A percentile compares a stretch with the other conserved stretches of the same genome.
Evolutionary conservation across 2,888 invertebrate genomes (phyloP).

Genomic region (Ramazzottius varieornatus): DNA sequence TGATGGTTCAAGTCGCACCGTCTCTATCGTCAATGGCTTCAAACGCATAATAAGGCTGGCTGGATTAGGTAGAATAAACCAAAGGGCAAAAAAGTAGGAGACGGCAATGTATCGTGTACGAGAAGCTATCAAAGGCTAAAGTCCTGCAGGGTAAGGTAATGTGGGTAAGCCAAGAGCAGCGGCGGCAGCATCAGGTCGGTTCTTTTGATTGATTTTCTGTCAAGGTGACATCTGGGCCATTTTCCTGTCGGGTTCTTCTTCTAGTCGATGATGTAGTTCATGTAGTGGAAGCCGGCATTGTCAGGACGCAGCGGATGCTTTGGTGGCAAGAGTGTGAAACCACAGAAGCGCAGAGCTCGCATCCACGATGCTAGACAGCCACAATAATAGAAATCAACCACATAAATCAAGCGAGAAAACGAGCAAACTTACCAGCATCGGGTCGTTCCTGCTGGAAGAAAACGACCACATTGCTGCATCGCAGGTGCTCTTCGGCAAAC

Average conservation of each 20-base stretch:
- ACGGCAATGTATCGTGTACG: too few relatives aligned
- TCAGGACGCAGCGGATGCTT: conserved; percentile 46
- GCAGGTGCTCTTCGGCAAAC: conserved; percentile 21
- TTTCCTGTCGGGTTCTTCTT: neutral
- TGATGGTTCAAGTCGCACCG: too few relatives aligned
- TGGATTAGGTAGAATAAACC: too few relatives aligned
- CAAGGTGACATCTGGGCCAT: too few relatives aligned
- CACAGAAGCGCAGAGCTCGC: conserved; percentile 87
- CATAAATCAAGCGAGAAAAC: neutral
- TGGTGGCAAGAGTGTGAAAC: conserved; percentile 61
- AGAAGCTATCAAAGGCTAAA: too few relatives aligned
- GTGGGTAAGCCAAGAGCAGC: too few relatives aligned
- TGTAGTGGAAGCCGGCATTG: conserved; percentile 32
- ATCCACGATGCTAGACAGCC: conserved; percentile 41
- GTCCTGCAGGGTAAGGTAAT: too few relatives aligned
- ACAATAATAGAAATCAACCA: neutral
- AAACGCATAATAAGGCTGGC: too few relatives aligned
- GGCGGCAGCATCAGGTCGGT: too few relatives aligned
- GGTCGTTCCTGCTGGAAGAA: conserved; percentile 20
- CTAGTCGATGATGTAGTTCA: conserved; percentile 26
- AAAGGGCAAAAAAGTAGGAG: too few relatives aligned
- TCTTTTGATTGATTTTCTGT: too few relatives aligned
- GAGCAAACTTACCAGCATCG: conserved; percentile 16
- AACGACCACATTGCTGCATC: conserved; percentile 19
- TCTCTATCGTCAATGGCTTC: too few relatives aligned